Base-by-base conservation (phyloP, 2,888 invertebrate genomes). In the Catocala fraxini region DNA sequence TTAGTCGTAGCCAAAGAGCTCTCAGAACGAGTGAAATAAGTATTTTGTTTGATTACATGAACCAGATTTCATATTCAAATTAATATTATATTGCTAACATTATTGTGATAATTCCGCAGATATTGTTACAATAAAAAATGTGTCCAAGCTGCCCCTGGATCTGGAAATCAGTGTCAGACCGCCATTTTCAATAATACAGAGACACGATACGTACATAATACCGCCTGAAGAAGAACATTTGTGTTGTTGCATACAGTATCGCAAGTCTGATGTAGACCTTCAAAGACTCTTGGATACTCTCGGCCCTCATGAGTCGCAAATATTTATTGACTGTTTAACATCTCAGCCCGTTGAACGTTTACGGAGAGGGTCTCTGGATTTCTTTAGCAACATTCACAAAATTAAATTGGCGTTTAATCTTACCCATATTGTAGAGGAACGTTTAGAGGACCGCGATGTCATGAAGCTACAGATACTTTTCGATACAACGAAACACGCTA, bases 61-160 rank as follows among this genome's bases (percentile, higher is more conserved):
- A 25, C 25, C 25, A 25, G 25, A 25, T 25, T 25, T 4, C 1
- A 25, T 25, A 4, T 25, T 25, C 25, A 25, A 25, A 25, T 25
- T 25, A 25, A 25, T 25, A 25, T 25, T 25, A 25, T 25, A 25
- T 25, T 25, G 25, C 25, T 25, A 25, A 25, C 25, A 25, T 25
- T 25, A 25, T 25, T 25, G 25, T 25, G 25, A 25, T 4, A 1
- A 25, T 33, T 53, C 10, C 9, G 65, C 85, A 95, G 96, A 96
- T 80, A 90, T 95, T 41, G 61, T 96, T 0, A 85, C 88, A 0
- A 90, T 96, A 56, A 95, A 90, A 67, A 96, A 96, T 82, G 87
- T 93, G 46, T 95, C 95, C 0, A 92, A 88, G 65, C 75, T 96
- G 34, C 90, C 93, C 49, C 77, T 96, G 52, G 89, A 92, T 63